A percentile compares a stretch with the other conserved stretches of the same genome.
These are phyloP conservation scores for Cataglyphis rosenhaueri DNA, from an alignment of 2,888 invertebrate species.

Conservation along the genomic window DNA sequence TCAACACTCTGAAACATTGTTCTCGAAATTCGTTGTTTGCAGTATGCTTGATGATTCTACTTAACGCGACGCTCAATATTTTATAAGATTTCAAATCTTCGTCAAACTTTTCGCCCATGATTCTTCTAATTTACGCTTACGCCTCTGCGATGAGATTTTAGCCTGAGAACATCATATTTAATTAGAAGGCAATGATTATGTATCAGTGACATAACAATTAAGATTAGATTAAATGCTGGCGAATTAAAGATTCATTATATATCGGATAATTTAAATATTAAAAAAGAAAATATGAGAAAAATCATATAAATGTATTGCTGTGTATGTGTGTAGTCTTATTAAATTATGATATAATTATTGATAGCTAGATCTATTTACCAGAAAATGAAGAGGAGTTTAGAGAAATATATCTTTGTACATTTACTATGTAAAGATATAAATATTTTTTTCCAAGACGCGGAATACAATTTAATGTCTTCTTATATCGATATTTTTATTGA, in stretches of 20 bases:
- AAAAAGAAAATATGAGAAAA: too few relatives aligned
- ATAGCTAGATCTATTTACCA: too few relatives aligned
- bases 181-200: background rate
- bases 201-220: background rate
- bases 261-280: background rate
- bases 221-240: background rate
- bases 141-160: background rate
- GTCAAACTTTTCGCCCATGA: slow-evolving; percentile 71
- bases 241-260: background rate
- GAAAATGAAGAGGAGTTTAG: too few relatives aligned
- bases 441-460: background rate
- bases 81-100: slow-evolving; percentile 67
- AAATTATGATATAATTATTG: too few relatives aligned
- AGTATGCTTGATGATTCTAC: slow-evolving; percentile 73
- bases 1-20: slow-evolving; percentile 69
- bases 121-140: slow-evolving; percentile 1
- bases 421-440: background rate
- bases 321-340: too few relatives aligned
- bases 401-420: too few relatives aligned
- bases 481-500: background rate
- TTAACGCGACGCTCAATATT: slow-evolving; percentile 68
- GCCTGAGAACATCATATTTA: background rate
- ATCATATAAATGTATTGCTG: too few relatives aligned
- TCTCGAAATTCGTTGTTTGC: slow-evolving; percentile 72
- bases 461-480: too few relatives aligned